Evolutionary conservation across 1,140 invertebrate genomes (phyloP).

Genomic region (Drosophila chauvacae): DNA sequence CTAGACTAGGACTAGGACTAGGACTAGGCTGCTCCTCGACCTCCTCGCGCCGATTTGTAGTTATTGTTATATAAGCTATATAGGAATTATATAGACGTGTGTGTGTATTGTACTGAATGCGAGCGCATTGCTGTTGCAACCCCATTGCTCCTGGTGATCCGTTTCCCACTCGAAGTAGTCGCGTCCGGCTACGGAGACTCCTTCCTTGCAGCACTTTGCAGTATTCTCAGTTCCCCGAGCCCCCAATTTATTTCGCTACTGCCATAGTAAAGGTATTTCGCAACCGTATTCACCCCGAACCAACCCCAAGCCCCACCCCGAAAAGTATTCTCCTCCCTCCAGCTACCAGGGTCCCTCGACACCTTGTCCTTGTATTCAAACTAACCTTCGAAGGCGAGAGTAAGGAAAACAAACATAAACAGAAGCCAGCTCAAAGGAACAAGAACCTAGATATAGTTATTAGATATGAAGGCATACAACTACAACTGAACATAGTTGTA

Average conservation of each 20-base stretch:
- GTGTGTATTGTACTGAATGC: constrained; percentile 45
- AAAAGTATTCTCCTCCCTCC: constrained; percentile 65
- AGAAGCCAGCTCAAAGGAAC: constrained; percentile 66
- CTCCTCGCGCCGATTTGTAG: constrained; percentile 44
- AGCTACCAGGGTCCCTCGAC: constrained; percentile 18
- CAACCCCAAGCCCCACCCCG: constrained; percentile 11
- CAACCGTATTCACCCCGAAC: constrained; percentile 49
- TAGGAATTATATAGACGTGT: constrained; percentile 32
- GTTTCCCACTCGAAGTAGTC: constrained; percentile 35
- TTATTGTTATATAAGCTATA: constrained; percentile 57
- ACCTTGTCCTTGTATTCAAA: constrained; percentile 39
- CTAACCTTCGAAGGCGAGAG: constrained; percentile 15
- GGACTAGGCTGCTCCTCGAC: background rate
- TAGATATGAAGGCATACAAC: constrained; percentile 47
- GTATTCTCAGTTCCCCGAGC: constrained; percentile 63
- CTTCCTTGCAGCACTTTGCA: constrained; percentile 66
- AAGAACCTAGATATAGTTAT: constrained; percentile 63
- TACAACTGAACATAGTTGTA: constrained; percentile 41
- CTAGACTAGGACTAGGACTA: constrained; percentile 2
- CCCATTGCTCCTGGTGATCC: constrained; percentile 21
- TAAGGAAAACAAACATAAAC: constrained; percentile 6
- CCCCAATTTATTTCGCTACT: constrained; percentile 63
- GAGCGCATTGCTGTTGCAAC: constrained; percentile 62
- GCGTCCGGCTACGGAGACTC: background rate
- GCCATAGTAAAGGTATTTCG: constrained; percentile 64